Percentiles rank a stretch among this genome's conserved stretches.
phyloP scores from a whole-genome alignment of 2,888 invertebrate genomes.

The Ormyrus nitidulus region DNA sequence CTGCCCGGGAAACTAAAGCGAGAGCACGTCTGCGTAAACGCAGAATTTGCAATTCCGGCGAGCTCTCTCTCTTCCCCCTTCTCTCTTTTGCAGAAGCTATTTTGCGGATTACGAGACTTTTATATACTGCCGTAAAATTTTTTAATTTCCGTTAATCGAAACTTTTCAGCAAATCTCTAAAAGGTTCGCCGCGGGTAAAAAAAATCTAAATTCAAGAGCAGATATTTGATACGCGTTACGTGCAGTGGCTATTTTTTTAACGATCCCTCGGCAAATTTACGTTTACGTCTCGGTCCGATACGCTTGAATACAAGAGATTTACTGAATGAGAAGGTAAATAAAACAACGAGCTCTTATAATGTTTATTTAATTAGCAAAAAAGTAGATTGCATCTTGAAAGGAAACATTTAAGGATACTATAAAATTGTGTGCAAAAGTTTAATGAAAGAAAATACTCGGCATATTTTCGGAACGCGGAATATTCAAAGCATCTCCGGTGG shows the following conservation, averaged over 20 bases:
- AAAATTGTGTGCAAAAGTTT: not conserved
- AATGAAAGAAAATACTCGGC: not conserved
- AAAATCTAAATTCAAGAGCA: too few relatives aligned
- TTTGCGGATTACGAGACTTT: conserved; percentile 13
- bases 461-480: not conserved
- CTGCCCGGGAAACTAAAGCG: not conserved
- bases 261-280: not conserved
- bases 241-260: not conserved
- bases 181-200: not conserved
- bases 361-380: not conserved
- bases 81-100: not conserved
- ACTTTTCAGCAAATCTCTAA: not conserved
- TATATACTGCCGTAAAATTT: conserved; percentile 5
- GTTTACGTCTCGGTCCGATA: not conserved
- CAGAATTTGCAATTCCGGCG: too few relatives aligned
- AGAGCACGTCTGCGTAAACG: too few relatives aligned
- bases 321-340: not conserved
- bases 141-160: conserved; percentile 3
- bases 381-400: not conserved
- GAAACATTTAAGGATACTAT: not conserved
- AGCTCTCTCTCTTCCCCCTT: not conserved
- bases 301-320: not conserved
- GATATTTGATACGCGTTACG: not conserved
- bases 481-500: too few relatives aligned
- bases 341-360: conserved; percentile 1